Percentiles rank a stretch among this genome's conserved stretches.
These are phyloP conservation scores for Phenganax stokvisi DNA, from an alignment of 92 coral and sea anemone genomes.

Conservation along the genomic window DNA sequence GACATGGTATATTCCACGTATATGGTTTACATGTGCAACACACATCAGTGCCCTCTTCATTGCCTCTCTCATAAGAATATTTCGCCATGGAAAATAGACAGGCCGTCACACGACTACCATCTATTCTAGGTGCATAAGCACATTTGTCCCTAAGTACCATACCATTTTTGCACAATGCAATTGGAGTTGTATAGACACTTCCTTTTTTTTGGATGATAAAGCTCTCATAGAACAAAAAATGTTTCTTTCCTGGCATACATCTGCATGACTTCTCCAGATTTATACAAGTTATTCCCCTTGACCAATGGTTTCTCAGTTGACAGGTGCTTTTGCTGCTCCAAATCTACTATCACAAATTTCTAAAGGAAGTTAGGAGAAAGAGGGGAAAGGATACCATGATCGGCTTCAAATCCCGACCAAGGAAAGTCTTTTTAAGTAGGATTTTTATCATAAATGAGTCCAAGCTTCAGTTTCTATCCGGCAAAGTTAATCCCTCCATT, in stretches of 20 bases:
- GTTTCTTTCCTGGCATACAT: conserved; percentile 33
- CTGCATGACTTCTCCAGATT: conserved; percentile 52
- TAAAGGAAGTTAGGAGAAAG: conserved; percentile 1
- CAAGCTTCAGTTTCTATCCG: conserved; percentile 38
- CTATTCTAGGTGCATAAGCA: conserved; percentile 54
- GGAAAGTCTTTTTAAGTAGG: conserved; percentile 46
- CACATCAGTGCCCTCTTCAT: neutral
- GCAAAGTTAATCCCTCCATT: conserved; percentile 48
- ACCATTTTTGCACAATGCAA: conserved; percentile 38
- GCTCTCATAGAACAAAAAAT: conserved; percentile 47
- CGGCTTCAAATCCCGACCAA: conserved; percentile 36
- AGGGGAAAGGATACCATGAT: conserved; percentile 14
- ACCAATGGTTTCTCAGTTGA: conserved; percentile 51
- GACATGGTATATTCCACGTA: conserved; percentile 47
- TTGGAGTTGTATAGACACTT: conserved; percentile 35
- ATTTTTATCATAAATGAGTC: conserved; percentile 41
- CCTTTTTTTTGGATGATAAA: conserved; percentile 50
- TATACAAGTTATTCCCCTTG: conserved; percentile 52
- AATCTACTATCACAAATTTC: conserved; percentile 37
- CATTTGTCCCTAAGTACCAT: conserved; percentile 40
- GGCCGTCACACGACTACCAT: conserved; percentile 53
- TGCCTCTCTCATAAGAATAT: neutral
- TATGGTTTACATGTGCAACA: conserved; percentile 61
- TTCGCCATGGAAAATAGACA: conserved; percentile 43
- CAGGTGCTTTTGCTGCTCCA: conserved; percentile 50